These are phyloP conservation scores for Peromyscus polionotus DNA, from an alignment of 2,113 vertebrate species.

Conservation along the genomic window DNA sequence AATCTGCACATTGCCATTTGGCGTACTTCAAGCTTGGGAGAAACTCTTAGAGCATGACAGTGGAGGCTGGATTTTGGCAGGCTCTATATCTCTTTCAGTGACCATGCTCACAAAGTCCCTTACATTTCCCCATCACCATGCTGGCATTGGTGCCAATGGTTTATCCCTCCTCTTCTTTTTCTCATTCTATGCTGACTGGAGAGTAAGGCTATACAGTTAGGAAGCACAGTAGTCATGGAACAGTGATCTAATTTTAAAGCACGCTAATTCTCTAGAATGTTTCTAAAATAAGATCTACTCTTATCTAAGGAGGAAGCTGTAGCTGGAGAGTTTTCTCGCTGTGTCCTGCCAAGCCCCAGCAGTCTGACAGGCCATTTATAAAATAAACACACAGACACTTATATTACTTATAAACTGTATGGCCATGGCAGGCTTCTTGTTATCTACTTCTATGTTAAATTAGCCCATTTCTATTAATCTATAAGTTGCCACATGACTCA, in stretches of 20 bases:
- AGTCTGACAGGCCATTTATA: too few relatives aligned
- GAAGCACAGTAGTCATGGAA: background rate
- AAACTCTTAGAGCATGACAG: background rate
- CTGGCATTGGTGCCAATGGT: background rate
- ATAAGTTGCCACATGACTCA: too few relatives aligned
- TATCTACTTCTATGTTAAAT: too few relatives aligned
- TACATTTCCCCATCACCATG: background rate
- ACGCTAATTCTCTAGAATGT: slow-evolving; percentile 24
- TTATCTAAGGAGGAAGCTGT: background rate
- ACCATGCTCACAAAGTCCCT: background rate
- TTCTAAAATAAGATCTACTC: slow-evolving; percentile 36
- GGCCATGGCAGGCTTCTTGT: too few relatives aligned
- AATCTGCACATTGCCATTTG: background rate
- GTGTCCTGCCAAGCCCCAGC: too few relatives aligned
- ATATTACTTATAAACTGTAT: too few relatives aligned
- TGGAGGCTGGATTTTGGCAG: background rate
- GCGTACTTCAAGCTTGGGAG: background rate
- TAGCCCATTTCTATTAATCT: too few relatives aligned
- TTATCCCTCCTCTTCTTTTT: background rate
- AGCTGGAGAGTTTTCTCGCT: too few relatives aligned
- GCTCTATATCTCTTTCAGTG: background rate
- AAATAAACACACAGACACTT: too few relatives aligned
- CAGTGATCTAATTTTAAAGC: background rate
- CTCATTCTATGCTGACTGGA: background rate
- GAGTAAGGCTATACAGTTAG: background rate